Base-by-base conservation (phyloP, 2,797 vertebrate species). In the Sibirionetta formosa region DNA sequence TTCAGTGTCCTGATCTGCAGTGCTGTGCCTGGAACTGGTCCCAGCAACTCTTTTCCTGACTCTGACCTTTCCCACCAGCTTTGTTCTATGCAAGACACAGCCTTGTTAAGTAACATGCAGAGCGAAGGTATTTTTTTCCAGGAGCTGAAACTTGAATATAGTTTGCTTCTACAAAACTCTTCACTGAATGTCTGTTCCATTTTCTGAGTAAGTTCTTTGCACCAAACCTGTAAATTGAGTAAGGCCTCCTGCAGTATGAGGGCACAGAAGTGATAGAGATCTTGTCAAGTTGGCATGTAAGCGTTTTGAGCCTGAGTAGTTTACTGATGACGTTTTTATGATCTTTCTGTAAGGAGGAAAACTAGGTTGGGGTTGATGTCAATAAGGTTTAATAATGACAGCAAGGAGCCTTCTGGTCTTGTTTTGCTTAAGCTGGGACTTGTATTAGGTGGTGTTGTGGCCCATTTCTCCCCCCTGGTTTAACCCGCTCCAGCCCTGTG, bases 1-100 rank as follows among this genome's bases (percentile, higher is more conserved):
- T 94, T 27, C 69, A 40, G 66, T 84, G 82, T 66, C 61, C 63
- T 60, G 17, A 61, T 50, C n/a, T 82, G 51, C 12, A 4, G 44
- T 68, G 56, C 20, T 3, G 0, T 13, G 73, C 18, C 77, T 93
- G 79, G 89, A 91, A 58, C 36, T 63, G 70, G 18, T 64, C 80
- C 80, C 82, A 73, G 46, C 0, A 4, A 31, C 54, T 86, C 70
- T 64, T 51, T 88, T 56, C 1, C 1, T 68, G 80, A 81, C 87
- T 18, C 0, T 82, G 66, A 84, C 31, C 56, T 95, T 69, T 88
- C 69, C 14, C 69, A 87, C 54, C 26, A 76, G 65, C 85, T 88
- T 73, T 70, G 73, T 79, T 33, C 50, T 54, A 14, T 0, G 0
- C 0, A 2, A 84, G 57, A 35, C 33, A 8, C 20, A 44, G 60